These are phyloP conservation scores for Mnemiopsis leidyi DNA, from an alignment of 37 sponge, comb jelly and placozoan species.

Conservation along the genomic window DNA sequence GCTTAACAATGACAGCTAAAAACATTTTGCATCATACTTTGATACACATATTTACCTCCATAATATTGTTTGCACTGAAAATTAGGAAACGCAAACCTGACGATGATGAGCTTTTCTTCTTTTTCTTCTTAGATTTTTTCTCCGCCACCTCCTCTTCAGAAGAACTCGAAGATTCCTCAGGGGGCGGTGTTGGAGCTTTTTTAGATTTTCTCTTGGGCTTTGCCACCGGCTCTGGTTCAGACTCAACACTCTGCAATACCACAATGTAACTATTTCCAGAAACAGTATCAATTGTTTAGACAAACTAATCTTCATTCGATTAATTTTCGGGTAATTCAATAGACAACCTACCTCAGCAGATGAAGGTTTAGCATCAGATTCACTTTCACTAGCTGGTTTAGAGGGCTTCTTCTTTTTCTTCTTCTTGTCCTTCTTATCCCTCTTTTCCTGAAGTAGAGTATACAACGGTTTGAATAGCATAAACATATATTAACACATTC, in stretches of 20 bases:
- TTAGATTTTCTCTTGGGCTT: slow-evolving; percentile 19
- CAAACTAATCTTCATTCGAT: no score
- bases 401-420: slow-evolving; percentile 14
- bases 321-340: no score
- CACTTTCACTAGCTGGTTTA: slow-evolving; percentile 28
- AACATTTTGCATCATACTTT: no score
- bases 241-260: background rate
- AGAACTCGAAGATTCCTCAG: slow-evolving; percentile 30
- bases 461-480: no score
- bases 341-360: background rate
- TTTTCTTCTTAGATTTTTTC: slow-evolving; percentile 34
- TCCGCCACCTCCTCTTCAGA: slow-evolving; percentile 5
- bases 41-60: no score
- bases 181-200: slow-evolving; percentile 1
- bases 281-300: no score
- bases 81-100: slow-evolving; percentile 15
- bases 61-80: no score
- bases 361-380: background rate
- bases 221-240: background rate
- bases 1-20: no score
- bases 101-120: background rate
- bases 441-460: no score
- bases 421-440: slow-evolving; percentile 59
- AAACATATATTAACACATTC: no score
- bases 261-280: no score